Base-by-base conservation (phyloP, 2,888 invertebrate species). In the Drosophila formosana region DNA sequence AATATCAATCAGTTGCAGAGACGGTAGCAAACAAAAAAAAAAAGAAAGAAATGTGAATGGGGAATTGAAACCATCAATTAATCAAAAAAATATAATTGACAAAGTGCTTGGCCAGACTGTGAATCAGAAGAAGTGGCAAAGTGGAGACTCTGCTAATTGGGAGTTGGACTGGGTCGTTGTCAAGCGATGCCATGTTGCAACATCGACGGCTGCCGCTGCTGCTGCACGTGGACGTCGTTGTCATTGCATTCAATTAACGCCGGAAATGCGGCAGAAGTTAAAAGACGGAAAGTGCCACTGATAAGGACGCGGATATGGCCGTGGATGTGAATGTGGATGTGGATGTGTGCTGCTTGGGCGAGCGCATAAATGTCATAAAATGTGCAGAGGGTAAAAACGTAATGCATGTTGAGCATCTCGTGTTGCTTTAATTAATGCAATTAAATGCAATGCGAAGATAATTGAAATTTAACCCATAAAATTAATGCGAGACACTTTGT, bases 391-490 rank as follows among this genome's bases (percentile, higher is more conserved):
- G 46, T 49, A 55, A 56, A 32, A 32, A 2, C n/a, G 72, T 65
- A 82, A 88, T 83, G 86, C 85, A 83, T 82, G 85, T 88, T 75
- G 69, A 88, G 68, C 80, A 83, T 68, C 65, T 79, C 85, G 82
- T 72, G 72, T 78, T 86, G 88, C 65, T 80, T 83, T 88, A 88
- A 83, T 83, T 83, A 83, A 88, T 72, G 83, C 78, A 88, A 88
- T 83, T 88, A 83, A 88, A 75, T 68, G 83, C 65, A 71, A 51
- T 58, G 71, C 60, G 67, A 60, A 72, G 58, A 88, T 82, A 83
- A 83, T 83, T 83, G 78, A 78, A 88, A 88, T 78, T 62, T 71
- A 55, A 61, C 56, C 72, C 75, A 70, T 80, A 68, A 65, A 66
- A 70, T 65, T 69, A 82, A 73, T 61, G 66, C 61, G 41, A 60